Percentiles rank a stretch among this genome's conserved stretches.
Evolutionary conservation across 1,140 invertebrate genomes (phyloP).

Genomic region (Meteorus sp.): DNA sequence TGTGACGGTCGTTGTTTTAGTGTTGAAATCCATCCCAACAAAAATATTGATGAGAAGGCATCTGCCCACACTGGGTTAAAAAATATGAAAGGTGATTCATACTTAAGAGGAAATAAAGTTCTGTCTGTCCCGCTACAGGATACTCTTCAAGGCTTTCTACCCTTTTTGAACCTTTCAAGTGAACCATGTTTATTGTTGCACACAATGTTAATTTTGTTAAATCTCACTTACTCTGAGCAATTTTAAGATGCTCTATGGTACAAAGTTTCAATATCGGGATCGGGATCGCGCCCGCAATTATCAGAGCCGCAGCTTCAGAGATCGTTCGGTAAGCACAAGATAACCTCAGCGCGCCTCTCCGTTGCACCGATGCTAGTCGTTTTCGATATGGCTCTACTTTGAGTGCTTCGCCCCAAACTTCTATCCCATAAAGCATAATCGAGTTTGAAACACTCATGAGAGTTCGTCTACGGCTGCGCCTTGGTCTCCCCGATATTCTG

Average conservation of each 20-base stretch:
- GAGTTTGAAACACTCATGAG: conserved; percentile 32
- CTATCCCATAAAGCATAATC: conserved; percentile 32
- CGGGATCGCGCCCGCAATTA: conserved; percentile 21
- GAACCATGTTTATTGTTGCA: background rate
- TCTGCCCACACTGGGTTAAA: conserved; percentile 15
- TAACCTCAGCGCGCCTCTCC: conserved; percentile 11
- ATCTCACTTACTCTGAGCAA: background rate
- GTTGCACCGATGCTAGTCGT: conserved; percentile 26
- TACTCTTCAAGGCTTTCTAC: background rate
- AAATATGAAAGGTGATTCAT: conserved; percentile 3
- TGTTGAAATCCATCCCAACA: conserved; percentile 22
- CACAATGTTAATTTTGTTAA: background rate
- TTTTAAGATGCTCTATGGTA: background rate
- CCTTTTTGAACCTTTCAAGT: background rate
- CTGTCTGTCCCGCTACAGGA: background rate
- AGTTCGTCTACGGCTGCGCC: conserved; percentile 21
- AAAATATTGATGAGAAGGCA: conserved; percentile 22
- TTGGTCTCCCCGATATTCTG: conserved; percentile 36
- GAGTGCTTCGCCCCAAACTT: conserved; percentile 29
- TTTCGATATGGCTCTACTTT: conserved; percentile 26
- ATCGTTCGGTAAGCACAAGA: conserved; percentile 8
- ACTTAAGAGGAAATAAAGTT: background rate
- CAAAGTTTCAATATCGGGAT: conserved; percentile 19
- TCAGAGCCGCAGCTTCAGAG: conserved; percentile 8
- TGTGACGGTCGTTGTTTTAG: conserved; percentile 14